Evolutionary conservation across 1,140 invertebrate genomes (phyloP), one percentile per base, ranked within the genome.

Genomic region (Drosophila nasuta): DNA sequence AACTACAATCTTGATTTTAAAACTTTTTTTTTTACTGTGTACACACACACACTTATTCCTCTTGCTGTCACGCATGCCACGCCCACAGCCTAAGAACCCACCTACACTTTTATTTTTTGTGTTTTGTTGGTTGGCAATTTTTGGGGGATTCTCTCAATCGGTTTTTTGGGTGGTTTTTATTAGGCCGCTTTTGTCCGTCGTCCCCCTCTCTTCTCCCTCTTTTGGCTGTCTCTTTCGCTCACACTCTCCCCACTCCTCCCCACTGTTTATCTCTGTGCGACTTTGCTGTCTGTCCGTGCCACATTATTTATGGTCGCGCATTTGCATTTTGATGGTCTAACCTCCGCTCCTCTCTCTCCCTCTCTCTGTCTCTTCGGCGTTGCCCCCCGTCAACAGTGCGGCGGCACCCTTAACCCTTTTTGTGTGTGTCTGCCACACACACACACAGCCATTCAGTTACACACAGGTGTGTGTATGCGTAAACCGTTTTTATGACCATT

Each of bases 231-330:
- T 49, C n/a, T 15, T 30, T 10, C n/a, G 3, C 7, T 48, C 43
- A 8, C 30, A 7, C 33, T 58, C 65, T 38, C 3, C 10, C 41
- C 11, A 7, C 25, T 7, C 25, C 20, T 10, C 25, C 25, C 20
- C 38, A 41, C 41, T 54, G 3, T 45, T 54, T 59, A 17, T 35
- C 30, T 41, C 7, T 25, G 15, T 45, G n/a, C 51, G 28, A 17
- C 25, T 77, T 25, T 11, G 13, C 62, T 30, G 45, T 54, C 57
- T 74, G 65, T 77, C 45, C 46, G 25, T 57, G 58, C 6, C 80
- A 75, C 81, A 77, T 90, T 86, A 90, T 90, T 90, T 90, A 90
- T 90, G 82, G 82, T 82, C 77, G 76, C 87, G 79, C 82, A 90
- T 90, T 90, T 90, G 86, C 86, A 90, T 90, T 86, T 90, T 90